Conservation (phyloP, 2,113 vertebrate genomes). For the Catharus fuscescens region DNA sequence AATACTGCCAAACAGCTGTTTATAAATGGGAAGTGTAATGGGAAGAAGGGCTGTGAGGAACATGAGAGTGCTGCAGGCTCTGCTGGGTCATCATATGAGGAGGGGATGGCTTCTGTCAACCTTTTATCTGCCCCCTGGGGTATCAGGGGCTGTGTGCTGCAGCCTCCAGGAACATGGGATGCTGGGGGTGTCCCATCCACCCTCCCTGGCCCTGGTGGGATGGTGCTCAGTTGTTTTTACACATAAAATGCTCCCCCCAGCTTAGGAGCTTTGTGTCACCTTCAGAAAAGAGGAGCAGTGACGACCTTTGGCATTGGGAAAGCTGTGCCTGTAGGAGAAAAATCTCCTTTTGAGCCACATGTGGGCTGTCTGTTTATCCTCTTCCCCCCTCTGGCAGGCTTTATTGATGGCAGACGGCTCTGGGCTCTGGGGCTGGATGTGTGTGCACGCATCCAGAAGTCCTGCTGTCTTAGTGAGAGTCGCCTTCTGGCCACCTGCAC, state of each 20-base stretch:
- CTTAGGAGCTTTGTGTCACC: neutral
- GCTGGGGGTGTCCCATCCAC: neutral
- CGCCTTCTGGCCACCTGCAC: neutral
- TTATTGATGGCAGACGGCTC: neutral
- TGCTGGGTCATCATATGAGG: neutral
- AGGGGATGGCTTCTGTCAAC: neutral
- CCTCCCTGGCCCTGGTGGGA: neutral
- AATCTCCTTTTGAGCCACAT: neutral
- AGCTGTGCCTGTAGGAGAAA: neutral
- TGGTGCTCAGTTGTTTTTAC: neutral
- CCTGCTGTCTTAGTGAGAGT: neutral
- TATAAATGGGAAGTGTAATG: neutral
- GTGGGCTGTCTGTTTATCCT: neutral
- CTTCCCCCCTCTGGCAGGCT: neutral
- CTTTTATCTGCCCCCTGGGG: neutral
- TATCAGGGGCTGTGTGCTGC: neutral
- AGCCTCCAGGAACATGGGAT: neutral
- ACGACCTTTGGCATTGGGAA: neutral
- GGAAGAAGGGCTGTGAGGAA: neutral
- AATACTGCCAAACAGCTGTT: constrained; percentile 52
- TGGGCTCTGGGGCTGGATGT: neutral
- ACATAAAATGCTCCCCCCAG: accelerated
- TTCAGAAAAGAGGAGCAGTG: neutral
- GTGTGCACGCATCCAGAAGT: neutral
- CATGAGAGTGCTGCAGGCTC: neutral